Evolutionary conservation across 64 coral and sea anemone species (phyloP), one percentile per base, ranked within the genome.

Genomic region (Cladopsammia gracilis): DNA sequence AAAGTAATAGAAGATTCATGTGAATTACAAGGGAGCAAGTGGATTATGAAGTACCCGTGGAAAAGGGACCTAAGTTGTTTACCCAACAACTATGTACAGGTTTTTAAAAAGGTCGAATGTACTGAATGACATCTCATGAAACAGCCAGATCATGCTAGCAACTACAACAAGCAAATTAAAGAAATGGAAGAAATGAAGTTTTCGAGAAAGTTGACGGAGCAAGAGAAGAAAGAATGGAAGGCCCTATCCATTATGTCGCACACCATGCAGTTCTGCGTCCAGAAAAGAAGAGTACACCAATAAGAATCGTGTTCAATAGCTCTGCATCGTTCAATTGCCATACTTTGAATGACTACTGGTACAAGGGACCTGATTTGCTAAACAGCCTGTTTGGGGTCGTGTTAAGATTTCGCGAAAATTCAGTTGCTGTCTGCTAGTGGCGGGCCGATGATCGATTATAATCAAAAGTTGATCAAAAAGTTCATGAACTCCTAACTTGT

Each of bases 1-100:
- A 34, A 34, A 34, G 0, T 34, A 34, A 34, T 34, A 25, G 78
- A 94, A 67, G 24, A 94, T 6, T 88, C 92, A 4, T 78, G 71
- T 50, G 71, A 73, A 73, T 65, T 88, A 6, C 46, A 66, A 57
- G 75, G 19, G 5, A 89, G 89, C 58, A 60, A 62, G 53, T 94
- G 92, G 83, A n/a, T 64, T 25, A 93, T 93, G 83, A 79, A 75
- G 14, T 93, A 93, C 45, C 85, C 79, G 34, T 87, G 69, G 85
- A 74, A 61, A 42, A 87, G 18, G 42, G 70, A 87, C 56, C 48
- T 69, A 20, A 87, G 14, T 20, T 15, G 23, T 19, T 57, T 87
- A 7, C 85, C 85, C 15, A 69, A 87, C 69, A 58, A 87, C 43
- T 74, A 87, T 42, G 22, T 4, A 19, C 85, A 74, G 58, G 85